Base-by-base conservation (phyloP, 2,888 invertebrate species). In the Sphaerophoria rueppellii region DNA sequence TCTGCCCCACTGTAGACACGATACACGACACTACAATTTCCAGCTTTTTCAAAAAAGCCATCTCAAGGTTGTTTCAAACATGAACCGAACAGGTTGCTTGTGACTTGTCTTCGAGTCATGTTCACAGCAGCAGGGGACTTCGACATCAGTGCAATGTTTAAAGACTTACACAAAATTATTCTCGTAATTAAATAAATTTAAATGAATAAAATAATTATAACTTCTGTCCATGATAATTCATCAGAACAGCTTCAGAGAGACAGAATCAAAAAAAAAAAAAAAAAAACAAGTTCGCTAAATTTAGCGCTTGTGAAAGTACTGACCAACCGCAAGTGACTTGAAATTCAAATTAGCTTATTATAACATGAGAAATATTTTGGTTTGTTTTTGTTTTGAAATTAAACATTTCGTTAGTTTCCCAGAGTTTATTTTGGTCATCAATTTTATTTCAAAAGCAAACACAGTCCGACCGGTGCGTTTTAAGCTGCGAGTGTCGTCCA, bases 21-120 rank as follows among this genome's bases (percentile, higher is more conserved):
- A 67, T 24, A 67, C 79, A 79, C 75, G 75, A 83, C 55, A 16
- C 6, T 65, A 65, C 75, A 74, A 83, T 65, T 32, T 40, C 24
- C 74, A 76, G 78, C 77, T 73, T 74, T 58, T 74, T 52, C 37
- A 43, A 12, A 43, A 60, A 43, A 69, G 73, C 24, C 54, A 58
- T 55, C 54, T 75, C 83, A 83, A 83, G 83, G 83, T 76, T 83
- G 75, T 79, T 75, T 52, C 79, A 71, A 83, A 83, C 82, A 79
- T 75, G 71, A 79, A 60, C 77, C 71, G 71, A 79, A 60, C 77
- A 65, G 37, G 73, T 70, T 37, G 46, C 70, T 67, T 61, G 43
- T 52, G 35, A 73, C 67, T 52, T 11, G 32, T 46, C 67, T 32
- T 32, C 9, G 55, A 74, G 52, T 60, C 78, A 57, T 57, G 57